Conservation (phyloP, 1,140 invertebrate genomes). For the Coelopa frigida region DNA sequence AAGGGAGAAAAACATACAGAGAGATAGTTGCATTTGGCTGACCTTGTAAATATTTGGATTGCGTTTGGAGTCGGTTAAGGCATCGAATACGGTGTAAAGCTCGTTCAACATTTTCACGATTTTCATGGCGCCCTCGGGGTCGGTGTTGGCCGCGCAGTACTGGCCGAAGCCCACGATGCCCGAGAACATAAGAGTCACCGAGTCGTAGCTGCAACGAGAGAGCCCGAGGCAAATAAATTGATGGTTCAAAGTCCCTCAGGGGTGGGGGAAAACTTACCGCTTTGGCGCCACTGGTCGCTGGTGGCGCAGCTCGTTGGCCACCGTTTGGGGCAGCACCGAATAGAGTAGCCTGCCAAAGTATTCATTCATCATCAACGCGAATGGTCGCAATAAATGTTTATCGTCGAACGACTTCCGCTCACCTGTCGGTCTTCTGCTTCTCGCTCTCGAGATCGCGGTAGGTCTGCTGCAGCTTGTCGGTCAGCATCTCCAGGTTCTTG, state of each 20-base stretch:
- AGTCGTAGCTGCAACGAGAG: conserved; percentile 60
- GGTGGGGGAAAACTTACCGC: conserved; percentile 27
- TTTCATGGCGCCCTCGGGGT: conserved; percentile 83
- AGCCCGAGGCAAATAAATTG: conserved; percentile 1
- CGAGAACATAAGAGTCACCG: conserved; percentile 86
- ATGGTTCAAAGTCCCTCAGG: background rate
- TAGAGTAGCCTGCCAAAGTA: conserved; percentile 71
- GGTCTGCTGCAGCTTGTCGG: conserved; percentile 92
- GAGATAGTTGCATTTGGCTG: no score
- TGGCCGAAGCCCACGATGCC: conserved; percentile 89
- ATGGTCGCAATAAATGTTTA: background rate
- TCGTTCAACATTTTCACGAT: conserved; percentile 87
- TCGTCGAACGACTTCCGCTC: conserved; percentile 17
- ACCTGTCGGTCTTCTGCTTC: conserved; percentile 96
- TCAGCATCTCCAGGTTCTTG: conserved; percentile 90
- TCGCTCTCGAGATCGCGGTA: conserved; percentile 90
- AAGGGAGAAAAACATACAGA: no score
- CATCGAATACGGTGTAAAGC: conserved; percentile 85
- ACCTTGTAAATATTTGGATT: conserved; percentile 96
- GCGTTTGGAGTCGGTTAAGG: conserved; percentile 80
- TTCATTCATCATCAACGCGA: no score
- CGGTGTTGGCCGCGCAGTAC: conserved; percentile 78
- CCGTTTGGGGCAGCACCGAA: conserved; percentile 86
- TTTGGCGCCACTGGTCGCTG: conserved; percentile 79
- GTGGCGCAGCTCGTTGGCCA: conserved; percentile 88